Percentiles rank a stretch among this genome's conserved stretches.
Conservation (phyloP, 2,888 invertebrate genomes). For the Meteorus cinctellus region DNA sequence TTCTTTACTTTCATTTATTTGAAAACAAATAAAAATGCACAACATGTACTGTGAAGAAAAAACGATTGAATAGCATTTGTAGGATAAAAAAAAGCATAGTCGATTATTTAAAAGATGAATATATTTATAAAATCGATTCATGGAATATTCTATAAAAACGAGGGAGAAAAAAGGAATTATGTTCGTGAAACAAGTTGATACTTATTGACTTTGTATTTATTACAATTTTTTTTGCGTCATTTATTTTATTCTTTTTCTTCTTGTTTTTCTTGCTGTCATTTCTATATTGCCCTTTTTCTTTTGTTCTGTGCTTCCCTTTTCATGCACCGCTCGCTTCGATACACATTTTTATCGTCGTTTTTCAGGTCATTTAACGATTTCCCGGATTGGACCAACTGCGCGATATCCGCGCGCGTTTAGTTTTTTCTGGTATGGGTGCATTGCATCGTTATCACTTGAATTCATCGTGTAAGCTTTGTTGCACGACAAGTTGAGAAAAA, state of each 20-base stretch:
- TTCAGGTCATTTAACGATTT: conserved; percentile 40
- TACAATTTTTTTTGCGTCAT: neutral
- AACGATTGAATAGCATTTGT: neutral
- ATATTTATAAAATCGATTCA: neutral
- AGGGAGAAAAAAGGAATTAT: neutral
- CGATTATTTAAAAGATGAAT: neutral
- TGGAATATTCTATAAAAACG: conserved; percentile 1
- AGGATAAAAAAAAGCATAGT: neutral
- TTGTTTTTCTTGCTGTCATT: neutral
- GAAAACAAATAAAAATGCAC: too few species aligned
- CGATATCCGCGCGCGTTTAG: neutral
- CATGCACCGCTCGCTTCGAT: conserved; percentile 4
- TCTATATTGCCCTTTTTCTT: neutral
- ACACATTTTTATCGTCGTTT: conserved; percentile 19
- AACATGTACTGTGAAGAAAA: too few species aligned
- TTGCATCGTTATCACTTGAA: neutral
- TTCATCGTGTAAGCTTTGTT: neutral
- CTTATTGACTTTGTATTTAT: conserved; percentile 10
- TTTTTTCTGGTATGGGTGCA: neutral
- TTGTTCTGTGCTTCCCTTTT: neutral
- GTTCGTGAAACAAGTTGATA: neutral
- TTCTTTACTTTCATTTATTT: too few species aligned
- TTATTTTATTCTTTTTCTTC: neutral
- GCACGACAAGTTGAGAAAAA: neutral
- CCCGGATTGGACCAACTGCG: neutral